Base-by-base conservation (phyloP, 2,888 invertebrate species). In the Pilophorus perplexus region DNA sequence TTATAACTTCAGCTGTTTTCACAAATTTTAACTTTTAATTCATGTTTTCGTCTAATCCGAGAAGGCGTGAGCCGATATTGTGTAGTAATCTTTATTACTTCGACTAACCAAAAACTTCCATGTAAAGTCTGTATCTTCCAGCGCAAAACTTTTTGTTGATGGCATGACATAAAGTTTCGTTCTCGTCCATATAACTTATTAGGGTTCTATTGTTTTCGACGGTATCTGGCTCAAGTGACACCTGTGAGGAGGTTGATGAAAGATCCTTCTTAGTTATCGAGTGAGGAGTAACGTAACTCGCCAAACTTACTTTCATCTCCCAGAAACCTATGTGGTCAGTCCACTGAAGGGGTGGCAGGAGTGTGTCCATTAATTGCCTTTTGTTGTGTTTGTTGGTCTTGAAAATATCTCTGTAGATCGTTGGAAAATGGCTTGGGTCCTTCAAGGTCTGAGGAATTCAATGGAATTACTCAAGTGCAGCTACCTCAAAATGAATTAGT, bases 291-390 rank as follows among this genome's bases (percentile, higher is more conserved):
- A 25, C 12, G 6, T 8, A 33, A 33, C 33, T 33, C 33, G 12
- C 14, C 14, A 10, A 14, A 42, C 18, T 46, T 46, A 46, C 62
- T 23, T 62, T 62, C 62, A 62, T 62, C 18, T 62, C 62, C 62
- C 62, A 62, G 3, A 62, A 28, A 2, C 62, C 62, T 18, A 28
- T 16, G 6, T 33, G 27, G 28, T 62, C 46, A 10, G 46, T 44
- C 62, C 62, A 62, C 48, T 62, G 62, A 16, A 62, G 62, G 2
- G 62, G 62, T 4, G 62, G 46, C 22, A 62, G 12, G 10, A 62
- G 6, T 5, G 62, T 22, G 48, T 62, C 62, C 46, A 62, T 27
- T 8, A 48, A 3, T 33, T 44, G 20, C 20, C 62, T 44, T 20
- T 16, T 28, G 6, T 46, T 33, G 4, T 18, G 28, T 33, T 62